Evolutionary conservation across 2,113 vertebrate genomes (phyloP).

Genomic region (Phocoena phocoena): DNA sequence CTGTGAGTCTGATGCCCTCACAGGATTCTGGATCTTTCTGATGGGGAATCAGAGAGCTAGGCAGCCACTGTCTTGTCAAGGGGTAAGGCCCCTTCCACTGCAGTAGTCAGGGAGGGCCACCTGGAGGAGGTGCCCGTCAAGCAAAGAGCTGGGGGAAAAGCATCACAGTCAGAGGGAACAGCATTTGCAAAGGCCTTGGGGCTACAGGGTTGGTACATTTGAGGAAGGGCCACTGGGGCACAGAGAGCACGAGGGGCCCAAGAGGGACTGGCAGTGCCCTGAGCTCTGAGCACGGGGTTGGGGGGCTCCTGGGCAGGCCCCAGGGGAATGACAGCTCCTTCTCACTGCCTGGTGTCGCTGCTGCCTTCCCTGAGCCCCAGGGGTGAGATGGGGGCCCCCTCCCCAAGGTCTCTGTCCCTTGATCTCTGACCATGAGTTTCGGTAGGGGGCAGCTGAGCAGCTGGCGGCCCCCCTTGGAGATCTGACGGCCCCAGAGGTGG

Average conservation of each 20-base stretch:
- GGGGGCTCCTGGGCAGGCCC: background rate
- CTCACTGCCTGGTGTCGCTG: background rate
- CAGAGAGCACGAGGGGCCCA: accelerated
- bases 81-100: accelerated
- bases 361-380: background rate
- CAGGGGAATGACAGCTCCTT: accelerated
- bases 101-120: background rate
- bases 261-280: accelerated
- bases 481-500: background rate
- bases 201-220: no score
- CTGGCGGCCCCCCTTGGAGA: background rate
- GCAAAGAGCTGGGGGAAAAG: background rate
- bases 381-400: background rate
- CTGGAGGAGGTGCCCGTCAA: background rate
- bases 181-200: background rate
- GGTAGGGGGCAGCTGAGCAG: background rate
- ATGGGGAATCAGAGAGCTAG: background rate
- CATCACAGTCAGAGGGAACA: accelerated
- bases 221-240: no score
- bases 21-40: background rate
- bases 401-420: background rate
- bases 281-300: background rate
- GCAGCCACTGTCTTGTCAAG: background rate
- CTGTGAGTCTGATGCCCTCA: background rate
- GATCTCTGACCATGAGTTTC: accelerated